Evolutionary conservation across 1,140 invertebrate species (phyloP).

Genomic region (Ceratina calcarata): DNA sequence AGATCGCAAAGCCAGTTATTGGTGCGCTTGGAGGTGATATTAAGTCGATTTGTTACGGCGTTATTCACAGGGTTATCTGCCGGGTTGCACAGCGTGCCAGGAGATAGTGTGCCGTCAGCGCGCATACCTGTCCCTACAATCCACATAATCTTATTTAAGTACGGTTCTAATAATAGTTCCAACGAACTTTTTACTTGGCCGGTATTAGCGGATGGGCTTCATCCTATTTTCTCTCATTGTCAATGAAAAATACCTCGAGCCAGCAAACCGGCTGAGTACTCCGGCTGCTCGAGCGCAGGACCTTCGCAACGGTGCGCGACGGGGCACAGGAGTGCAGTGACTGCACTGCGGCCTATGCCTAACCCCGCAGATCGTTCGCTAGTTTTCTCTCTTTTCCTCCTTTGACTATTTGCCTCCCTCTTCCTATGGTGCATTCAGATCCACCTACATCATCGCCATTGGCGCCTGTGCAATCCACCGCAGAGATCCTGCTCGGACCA

Average conservation of each 20-base stretch:
- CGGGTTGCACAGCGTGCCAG: background rate
- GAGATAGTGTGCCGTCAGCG: constrained; percentile 26
- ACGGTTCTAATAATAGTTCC: constrained; percentile 52
- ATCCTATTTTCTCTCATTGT: constrained; percentile 52
- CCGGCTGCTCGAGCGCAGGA: constrained; percentile 9
- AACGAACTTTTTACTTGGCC: constrained; percentile 27
- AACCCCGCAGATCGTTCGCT: constrained; percentile 44
- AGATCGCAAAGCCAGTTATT: constrained; percentile 20
- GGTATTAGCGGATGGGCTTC: constrained; percentile 32
- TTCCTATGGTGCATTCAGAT: constrained; percentile 42
- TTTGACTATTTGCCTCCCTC: constrained; percentile 44
- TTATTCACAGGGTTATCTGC: constrained; percentile 29
- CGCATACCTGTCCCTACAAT: constrained; percentile 47
- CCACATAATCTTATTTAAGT: constrained; percentile 53
- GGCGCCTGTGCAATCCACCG: constrained; percentile 51
- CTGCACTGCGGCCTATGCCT: constrained; percentile 31
- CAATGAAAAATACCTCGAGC: constrained; percentile 53
- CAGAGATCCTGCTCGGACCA: constrained; percentile 39
- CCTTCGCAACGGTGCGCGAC: constrained; percentile 33
- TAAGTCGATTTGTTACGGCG: constrained; percentile 40
- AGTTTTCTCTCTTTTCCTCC: constrained; percentile 39
- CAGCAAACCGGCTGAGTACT: constrained; percentile 45
- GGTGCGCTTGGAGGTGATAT: constrained; percentile 23
- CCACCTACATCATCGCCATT: constrained; percentile 58
- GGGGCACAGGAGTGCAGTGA: constrained; percentile 54